Base-by-base conservation (phyloP, 2,113 vertebrate genomes). In the Callocephalon fimbriatum region DNA sequence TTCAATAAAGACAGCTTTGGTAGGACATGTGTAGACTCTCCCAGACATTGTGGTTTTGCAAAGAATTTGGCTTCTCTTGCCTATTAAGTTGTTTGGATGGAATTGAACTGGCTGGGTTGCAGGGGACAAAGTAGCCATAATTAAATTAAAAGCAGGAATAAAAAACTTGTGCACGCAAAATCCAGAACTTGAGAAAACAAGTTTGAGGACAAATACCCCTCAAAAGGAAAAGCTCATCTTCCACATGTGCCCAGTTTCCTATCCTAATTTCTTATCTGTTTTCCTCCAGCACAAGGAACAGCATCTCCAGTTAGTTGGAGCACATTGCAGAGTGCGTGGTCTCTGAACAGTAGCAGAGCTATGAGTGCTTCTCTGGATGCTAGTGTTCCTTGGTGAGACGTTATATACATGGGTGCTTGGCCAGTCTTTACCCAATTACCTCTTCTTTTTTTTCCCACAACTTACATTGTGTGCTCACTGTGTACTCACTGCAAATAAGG, bases 51-150 rank as follows among this genome's bases (percentile, higher is more conserved):
- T 70, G 85, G 88, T 94, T 90, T 93, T 92, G 78, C 90, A 84
- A 95, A 95, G 92, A 47, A 93, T 92, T 94, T 82, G 88, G 50
- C 88, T 92, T 93, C 70, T 66, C 42, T 90, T 77, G 61, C 75
- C 62, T 51, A 1, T 53, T 62, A 42, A 94, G 45, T 85, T 90
- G 54, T 94, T 81, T 89, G 90, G 63, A 26, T 96, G 88, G 88
- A 82, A 44, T 54, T 80, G 86, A 58, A 51, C 89, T 76, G 86
- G 65, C 80, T 86, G 87, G 77, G 53, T 91, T 71, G 88, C 71
- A 65, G 93, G 25, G 71, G 72, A 82, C 88, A 83, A 87, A 87
- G 65, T 54, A 74, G 88, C 67, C 27, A 20, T 66, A 91, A 66
- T 92, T 83, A 93, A 94, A 96, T 86, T 63, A 88, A 94, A 95